phyloP scores from a whole-genome alignment of 1,140 invertebrate genomes.

The Protaetia brevitarsis region DNA sequence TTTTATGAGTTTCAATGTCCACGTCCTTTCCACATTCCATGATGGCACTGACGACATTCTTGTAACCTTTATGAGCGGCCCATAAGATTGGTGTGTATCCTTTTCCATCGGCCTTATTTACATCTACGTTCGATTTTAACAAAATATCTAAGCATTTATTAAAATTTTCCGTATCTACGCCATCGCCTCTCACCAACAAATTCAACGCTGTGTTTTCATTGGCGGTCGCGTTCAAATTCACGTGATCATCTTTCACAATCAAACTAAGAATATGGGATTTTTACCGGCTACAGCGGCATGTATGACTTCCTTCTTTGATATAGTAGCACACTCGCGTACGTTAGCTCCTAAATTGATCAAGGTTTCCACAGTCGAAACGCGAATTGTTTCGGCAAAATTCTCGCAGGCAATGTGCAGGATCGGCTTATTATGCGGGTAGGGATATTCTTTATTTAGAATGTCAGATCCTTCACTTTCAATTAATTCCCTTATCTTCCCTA shows the following conservation, averaged over 20 bases:
- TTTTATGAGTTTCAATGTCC: conserved; percentile 59
- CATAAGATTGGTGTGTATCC: conserved; percentile 60
- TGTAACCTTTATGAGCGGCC: conserved; percentile 57
- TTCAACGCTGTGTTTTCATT: conserved; percentile 62
- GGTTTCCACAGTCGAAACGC: too few relatives aligned
- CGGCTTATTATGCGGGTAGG: too few relatives aligned
- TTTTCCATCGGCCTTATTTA: conserved; percentile 59
- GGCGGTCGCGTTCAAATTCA: conserved; percentile 55
- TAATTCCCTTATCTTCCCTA: too few relatives aligned
- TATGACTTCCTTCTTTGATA: too few relatives aligned
- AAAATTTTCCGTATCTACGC: conserved; percentile 50
- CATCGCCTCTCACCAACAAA: conserved; percentile 58
- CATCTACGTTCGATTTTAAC: conserved; percentile 58
- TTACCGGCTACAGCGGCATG: conserved; percentile 63
- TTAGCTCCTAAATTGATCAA: too few relatives aligned
- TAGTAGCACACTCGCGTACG: too few relatives aligned
- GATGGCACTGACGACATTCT: conserved; percentile 52
- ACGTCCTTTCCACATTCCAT: conserved; percentile 50
- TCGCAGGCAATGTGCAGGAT: too few relatives aligned
- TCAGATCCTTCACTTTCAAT: too few relatives aligned
- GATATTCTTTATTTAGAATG: too few relatives aligned
- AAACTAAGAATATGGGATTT: conserved; percentile 54
- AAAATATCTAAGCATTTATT: conserved; percentile 54
- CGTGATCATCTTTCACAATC: conserved; percentile 50
- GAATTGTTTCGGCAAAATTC: too few relatives aligned